Conservation (phyloP, 2,797 vertebrate genomes). For the Chrosomus eos region DNA sequence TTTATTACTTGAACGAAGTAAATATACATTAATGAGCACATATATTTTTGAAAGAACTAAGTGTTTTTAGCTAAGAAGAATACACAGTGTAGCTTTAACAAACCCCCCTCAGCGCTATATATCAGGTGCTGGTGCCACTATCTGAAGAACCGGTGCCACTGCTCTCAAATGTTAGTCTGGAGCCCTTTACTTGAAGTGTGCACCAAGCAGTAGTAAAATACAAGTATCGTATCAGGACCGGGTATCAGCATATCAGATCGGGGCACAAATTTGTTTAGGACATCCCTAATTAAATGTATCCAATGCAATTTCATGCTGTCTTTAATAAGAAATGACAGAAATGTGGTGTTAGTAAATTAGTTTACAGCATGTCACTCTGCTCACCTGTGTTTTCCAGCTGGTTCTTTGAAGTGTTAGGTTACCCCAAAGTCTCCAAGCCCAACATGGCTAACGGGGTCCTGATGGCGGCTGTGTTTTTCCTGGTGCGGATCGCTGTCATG, state of each 20-base stretch:
- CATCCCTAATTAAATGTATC: not conserved
- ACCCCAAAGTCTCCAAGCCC: slow-evolving; percentile 88
- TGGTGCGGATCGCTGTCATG: slow-evolving; percentile 91
- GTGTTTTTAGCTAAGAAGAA: too few species aligned
- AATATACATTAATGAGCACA: too few species aligned
- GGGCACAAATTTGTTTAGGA: not conserved
- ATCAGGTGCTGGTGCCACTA: not conserved
- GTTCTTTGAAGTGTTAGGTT: slow-evolving; percentile 97
- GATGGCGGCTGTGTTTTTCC: slow-evolving; percentile 93
- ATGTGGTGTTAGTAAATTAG: not conserved
- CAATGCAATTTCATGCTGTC: not conserved
- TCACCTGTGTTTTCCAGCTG: slow-evolving; percentile 84
- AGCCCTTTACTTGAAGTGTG: not conserved
- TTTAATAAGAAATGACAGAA: not conserved
- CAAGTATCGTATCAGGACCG: not conserved
- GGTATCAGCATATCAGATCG: not conserved
- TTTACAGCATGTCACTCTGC: slow-evolving; percentile 39
- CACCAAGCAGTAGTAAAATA: not conserved
- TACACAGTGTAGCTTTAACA: too few species aligned
- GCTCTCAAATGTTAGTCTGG: not conserved
- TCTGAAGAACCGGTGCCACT: not conserved
- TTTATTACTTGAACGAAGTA: too few species aligned
- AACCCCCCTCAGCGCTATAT: not conserved
- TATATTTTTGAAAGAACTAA: too few species aligned
- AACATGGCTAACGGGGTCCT: slow-evolving; percentile 94